A percentile compares a stretch with the other conserved stretches of the same genome.
Evolutionary conservation across 2,797 vertebrate genomes (phyloP).

Genomic region (Eulemur coronatus): DNA sequence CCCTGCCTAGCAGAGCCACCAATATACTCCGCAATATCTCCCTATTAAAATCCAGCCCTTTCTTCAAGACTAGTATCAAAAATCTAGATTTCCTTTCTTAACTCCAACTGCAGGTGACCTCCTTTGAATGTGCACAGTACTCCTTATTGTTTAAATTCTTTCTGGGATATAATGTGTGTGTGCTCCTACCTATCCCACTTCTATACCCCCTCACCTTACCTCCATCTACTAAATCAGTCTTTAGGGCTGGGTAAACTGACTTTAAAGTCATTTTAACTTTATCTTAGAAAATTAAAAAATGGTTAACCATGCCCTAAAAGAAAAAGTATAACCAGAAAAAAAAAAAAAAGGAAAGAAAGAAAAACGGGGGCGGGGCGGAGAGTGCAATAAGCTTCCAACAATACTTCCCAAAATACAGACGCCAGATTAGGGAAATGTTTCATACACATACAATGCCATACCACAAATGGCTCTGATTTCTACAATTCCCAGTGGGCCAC

Average conservation of each 20-base stretch:
- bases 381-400: not conserved
- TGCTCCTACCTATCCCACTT: not conserved
- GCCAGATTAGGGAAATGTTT: not conserved
- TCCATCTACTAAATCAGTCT: not conserved
- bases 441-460: not conserved
- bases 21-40: not conserved
- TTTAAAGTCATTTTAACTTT: not conserved
- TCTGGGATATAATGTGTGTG: not conserved
- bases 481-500: not conserved
- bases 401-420: not conserved
- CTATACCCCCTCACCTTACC: not conserved
- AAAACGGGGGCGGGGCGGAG: not conserved
- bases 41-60: not conserved
- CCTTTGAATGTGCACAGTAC: not conserved
- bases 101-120: not conserved
- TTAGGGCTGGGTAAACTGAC: not conserved
- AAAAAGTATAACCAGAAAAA: not conserved
- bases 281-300: not conserved
- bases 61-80: not conserved
- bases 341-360: not conserved
- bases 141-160: not conserved
- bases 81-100: not conserved
- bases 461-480: not conserved
- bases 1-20: not conserved
- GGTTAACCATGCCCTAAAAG: not conserved